Conservation (phyloP, 1,140 invertebrate species). For the Bombus balteatus region DNA sequence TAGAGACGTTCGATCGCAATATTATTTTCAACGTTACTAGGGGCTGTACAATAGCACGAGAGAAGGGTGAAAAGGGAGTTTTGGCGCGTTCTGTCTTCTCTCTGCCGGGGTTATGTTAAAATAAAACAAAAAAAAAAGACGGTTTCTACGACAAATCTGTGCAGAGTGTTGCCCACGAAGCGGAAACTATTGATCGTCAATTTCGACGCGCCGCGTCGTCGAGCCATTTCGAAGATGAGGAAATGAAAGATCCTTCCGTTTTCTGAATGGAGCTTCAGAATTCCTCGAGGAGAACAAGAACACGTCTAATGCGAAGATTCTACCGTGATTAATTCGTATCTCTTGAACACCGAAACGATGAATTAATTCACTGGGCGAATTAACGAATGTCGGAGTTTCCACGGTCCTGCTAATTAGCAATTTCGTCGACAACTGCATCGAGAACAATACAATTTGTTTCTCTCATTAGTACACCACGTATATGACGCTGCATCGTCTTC, state of each 20-base stretch:
- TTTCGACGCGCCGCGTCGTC: constrained; percentile 12
- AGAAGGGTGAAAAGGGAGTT: neutral
- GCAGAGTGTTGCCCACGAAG: constrained; percentile 32
- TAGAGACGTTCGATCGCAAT: neutral
- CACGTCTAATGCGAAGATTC: neutral
- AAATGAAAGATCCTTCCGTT: constrained; percentile 21
- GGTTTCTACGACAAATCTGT: constrained; percentile 21
- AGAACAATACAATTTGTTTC: constrained; percentile 55
- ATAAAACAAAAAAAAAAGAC: neutral
- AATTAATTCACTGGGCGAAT: constrained; percentile 42
- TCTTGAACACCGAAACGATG: neutral
- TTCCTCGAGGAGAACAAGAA: neutral
- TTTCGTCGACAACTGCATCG: constrained; percentile 46
- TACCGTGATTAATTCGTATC: constrained; percentile 16
- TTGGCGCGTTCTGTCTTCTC: constrained; percentile 30
- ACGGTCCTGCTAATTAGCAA: constrained; percentile 33
- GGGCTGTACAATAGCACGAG: neutral
- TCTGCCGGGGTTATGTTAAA: constrained; percentile 5
- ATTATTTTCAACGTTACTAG: neutral
- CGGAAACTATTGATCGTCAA: constrained; percentile 33
- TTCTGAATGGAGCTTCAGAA: neutral
- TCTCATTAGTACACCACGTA: constrained; percentile 49
- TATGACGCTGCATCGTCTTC: constrained; percentile 17
- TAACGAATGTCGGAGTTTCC: constrained; percentile 12
- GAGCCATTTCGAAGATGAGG: constrained; percentile 6